Base-by-base conservation (phyloP, 2,797 vertebrate genomes). In the Gorsachius magnificus region DNA sequence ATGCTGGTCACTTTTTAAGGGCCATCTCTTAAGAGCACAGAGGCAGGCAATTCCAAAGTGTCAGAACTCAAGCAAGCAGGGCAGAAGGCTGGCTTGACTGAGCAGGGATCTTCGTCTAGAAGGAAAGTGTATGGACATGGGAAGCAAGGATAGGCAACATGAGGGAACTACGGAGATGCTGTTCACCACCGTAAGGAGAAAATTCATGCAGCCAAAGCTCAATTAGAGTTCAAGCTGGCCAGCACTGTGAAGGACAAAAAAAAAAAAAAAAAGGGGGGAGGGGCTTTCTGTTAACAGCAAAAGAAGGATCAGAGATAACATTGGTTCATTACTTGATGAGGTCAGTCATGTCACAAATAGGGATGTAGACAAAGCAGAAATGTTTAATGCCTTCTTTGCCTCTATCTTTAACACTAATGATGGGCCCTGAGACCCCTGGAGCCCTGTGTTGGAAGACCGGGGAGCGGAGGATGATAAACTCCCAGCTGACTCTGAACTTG, bases 71-170 rank as follows among this genome's bases (percentile, higher is more conserved):
- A 51, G 17, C 26, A 85, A 58, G 33, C 1, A 0, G 16, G 43
- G 22, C 31, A 76, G 31, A 57, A 57, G 16, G 10, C 25, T 0
- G 0, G 31, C 45, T 58, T 69, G 38, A 24, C 21, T 68, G 33
- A 82, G 16, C 35, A 46, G 0, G 0, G 9, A 56, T 51, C 50
- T 63, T 41, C 46, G 6, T 41, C 41, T 35, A 57, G 60, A 57
- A 83, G 48, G 24, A 24, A 38, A 38, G 38, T 38, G 38, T 38
- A 38, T 38, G 38, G 38, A 38, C 38, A 38, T 38, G 38, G 38
- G 38, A 38, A 38, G 38, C 38, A 38, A 38, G 38, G 38, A 38
- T 11, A 38, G 38, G 10, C 38, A 38, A 38, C 38, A 38, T 38
- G 38, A 38, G 38, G 12, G 38, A 38, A 12, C 38, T 38, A 38